phyloP scores from a whole-genome alignment of 1,140 invertebrate genomes.

The Cyphomyrmex costatus region DNA sequence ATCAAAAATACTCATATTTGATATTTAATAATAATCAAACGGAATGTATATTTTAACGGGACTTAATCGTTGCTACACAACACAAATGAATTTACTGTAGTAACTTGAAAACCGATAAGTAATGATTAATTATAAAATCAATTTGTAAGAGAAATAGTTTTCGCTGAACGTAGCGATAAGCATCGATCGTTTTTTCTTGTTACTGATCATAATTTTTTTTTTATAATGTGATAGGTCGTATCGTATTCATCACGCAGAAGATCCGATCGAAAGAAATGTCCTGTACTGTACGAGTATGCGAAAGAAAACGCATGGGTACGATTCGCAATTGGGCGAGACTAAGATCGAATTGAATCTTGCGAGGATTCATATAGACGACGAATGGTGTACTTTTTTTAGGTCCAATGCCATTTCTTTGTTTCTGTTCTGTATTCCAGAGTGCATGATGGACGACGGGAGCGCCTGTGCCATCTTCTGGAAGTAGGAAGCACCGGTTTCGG shows the following conservation, averaged over 20 bases:
- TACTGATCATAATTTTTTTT: conserved; percentile 54
- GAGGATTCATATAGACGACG: conserved; percentile 69
- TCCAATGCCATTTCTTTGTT: conserved; percentile 85
- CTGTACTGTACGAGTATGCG: conserved; percentile 72
- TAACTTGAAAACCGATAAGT: background rate
- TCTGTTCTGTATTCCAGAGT: conserved; percentile 89
- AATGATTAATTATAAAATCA: background rate
- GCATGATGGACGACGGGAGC: conserved; percentile 88
- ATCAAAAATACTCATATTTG: conserved; percentile 21
- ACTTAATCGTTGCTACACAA: background rate
- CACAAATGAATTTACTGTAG: background rate
- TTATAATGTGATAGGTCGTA: conserved; percentile 47
- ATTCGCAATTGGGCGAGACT: conserved; percentile 54
- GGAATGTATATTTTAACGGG: background rate
- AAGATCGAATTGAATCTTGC: conserved; percentile 47
- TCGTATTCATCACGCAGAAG: conserved; percentile 40
- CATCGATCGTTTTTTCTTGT: conserved; percentile 2
- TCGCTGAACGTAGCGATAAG: background rate
- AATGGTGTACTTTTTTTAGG: conserved; percentile 71
- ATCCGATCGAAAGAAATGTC: conserved; percentile 76
- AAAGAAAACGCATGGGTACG: conserved; percentile 52
- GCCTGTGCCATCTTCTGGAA: conserved; percentile 89
- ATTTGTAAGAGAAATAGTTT: conserved; percentile 2
- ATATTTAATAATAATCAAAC: conserved; percentile 31
- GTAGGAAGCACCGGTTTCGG: conserved; percentile 88